Percentiles rank a stretch among this genome's conserved stretches.
These are phyloP conservation scores for Drosophila atripex DNA, from an alignment of 2,888 invertebrate species.

Conservation along the genomic window DNA sequence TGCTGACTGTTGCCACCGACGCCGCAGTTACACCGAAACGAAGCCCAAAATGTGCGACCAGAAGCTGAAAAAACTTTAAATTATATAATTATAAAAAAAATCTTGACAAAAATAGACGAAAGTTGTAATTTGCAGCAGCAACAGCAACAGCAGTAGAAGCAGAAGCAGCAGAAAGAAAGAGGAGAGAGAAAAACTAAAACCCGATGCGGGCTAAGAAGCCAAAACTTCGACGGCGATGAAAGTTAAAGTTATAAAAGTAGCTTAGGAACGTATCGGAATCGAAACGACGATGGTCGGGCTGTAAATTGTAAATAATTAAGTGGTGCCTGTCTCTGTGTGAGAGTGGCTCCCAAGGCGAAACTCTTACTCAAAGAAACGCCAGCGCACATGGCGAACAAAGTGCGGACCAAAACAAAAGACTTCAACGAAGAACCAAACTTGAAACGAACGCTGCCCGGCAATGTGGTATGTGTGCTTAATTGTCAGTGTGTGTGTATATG, in stretches of 20 bases:
- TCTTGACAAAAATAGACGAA: conserved; percentile 80
- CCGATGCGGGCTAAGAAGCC: conserved; percentile 61
- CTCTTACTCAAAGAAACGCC: conserved; percentile 59
- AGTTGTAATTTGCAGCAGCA: conserved; percentile 73
- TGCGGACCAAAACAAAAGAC: conserved; percentile 76
- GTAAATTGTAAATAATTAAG: conserved; percentile 70
- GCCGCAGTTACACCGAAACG: conserved; percentile 62
- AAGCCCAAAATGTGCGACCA: conserved; percentile 42
- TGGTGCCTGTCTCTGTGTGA: conserved; percentile 19
- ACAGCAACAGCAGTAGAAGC: conserved; percentile 36
- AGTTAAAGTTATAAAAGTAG: conserved; percentile 77
- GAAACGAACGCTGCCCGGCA: conserved; percentile 34
- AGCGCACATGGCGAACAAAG: conserved; percentile 70
- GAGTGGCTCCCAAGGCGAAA: conserved; percentile 67
- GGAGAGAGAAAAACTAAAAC: conserved; percentile 41
- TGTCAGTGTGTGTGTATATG: conserved; percentile 9
- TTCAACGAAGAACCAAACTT: conserved; percentile 75
- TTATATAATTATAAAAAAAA: conserved; percentile 81
- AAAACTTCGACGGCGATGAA: conserved; percentile 63
- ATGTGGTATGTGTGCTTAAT: conserved; percentile 4
- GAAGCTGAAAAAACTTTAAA: conserved; percentile 61
- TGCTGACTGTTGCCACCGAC: conserved; percentile 6
- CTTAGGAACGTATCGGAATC: conserved; percentile 62
- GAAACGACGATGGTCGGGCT: conserved; percentile 52
- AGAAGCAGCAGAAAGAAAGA: conserved; percentile 42